These are phyloP conservation scores for Amiota mariae DNA, from an alignment of 2,888 invertebrate species.

Conservation along the genomic window DNA sequence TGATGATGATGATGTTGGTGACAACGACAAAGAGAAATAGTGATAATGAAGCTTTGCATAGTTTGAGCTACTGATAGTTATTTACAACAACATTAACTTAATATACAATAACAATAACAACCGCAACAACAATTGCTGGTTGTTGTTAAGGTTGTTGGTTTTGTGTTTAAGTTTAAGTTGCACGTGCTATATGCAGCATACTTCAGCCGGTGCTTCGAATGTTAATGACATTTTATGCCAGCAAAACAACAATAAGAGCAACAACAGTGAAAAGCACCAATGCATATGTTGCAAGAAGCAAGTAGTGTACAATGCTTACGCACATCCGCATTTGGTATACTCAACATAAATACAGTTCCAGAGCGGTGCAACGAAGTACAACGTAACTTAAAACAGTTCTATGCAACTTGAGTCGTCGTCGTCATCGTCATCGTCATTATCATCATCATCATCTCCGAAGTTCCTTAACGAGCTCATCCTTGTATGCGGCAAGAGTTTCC, in stretches of 20 bases:
- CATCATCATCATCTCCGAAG: neutral
- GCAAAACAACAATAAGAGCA: slow-evolving; percentile 48
- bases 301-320: neutral
- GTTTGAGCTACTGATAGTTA: neutral
- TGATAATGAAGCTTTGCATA: slow-evolving; percentile 5
- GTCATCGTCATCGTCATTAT: too few species aligned
- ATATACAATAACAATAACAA: neutral
- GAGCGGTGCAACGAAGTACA: neutral
- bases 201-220: slow-evolving; percentile 51
- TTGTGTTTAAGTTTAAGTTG: slow-evolving; percentile 28
- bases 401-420: slow-evolving; percentile 7
- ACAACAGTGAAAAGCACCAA: slow-evolving; percentile 36
- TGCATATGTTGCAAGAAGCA: slow-evolving; percentile 24
- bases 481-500: slow-evolving; percentile 39
- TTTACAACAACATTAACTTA: slow-evolving; percentile 1
- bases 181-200: slow-evolving; percentile 6
- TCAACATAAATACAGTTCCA: neutral
- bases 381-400: neutral
- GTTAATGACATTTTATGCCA: slow-evolving; percentile 60
- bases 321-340: neutral
- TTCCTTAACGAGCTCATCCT: slow-evolving; percentile 66
- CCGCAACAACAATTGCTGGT: neutral
- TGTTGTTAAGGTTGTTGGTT: slow-evolving; percentile 34
- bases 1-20: neutral
- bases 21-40: neutral